Evolutionary conservation across 2,888 invertebrate genomes (phyloP).

Genomic region (Chirona hameri): DNA sequence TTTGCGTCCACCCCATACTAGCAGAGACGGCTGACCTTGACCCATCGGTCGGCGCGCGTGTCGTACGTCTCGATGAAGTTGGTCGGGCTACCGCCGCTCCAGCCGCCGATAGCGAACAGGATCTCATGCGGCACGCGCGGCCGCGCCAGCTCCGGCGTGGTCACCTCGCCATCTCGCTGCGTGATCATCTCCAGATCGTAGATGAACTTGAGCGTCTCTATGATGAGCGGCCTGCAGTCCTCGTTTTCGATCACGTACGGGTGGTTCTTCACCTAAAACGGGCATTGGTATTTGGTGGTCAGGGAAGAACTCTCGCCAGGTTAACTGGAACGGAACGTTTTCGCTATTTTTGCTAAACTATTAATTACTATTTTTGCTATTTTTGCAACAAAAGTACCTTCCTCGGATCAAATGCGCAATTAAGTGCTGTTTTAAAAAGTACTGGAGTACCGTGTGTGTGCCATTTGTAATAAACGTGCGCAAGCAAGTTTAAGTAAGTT

Average conservation of each 20-base stretch:
- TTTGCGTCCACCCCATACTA: too few species aligned
- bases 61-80: slow-evolving; percentile 28
- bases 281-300: too few species aligned
- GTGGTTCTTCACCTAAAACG: slow-evolving; percentile 65
- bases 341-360: too few species aligned
- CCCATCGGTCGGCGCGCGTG: slow-evolving; percentile 8
- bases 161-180: slow-evolving; percentile 73
- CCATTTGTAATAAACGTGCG: too few species aligned
- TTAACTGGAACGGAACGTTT: too few species aligned
- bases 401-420: too few species aligned
- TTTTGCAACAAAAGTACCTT: too few species aligned
- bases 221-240: slow-evolving; percentile 79
- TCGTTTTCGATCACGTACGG: slow-evolving; percentile 78
- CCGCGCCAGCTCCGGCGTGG: slow-evolving; percentile 61
- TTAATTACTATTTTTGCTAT: too few species aligned
- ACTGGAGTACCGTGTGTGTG: too few species aligned
- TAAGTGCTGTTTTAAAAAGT: too few species aligned
- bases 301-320: too few species aligned
- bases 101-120: background rate
- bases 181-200: slow-evolving; percentile 87
- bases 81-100: background rate
- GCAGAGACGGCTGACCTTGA: background rate
- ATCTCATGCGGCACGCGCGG: slow-evolving; percentile 72
- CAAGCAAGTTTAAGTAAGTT: too few species aligned
- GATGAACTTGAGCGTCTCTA: slow-evolving; percentile 84